phyloP scores from a whole-genome alignment of 2,888 invertebrate species.

The Cremastobaeus sp. region DNA sequence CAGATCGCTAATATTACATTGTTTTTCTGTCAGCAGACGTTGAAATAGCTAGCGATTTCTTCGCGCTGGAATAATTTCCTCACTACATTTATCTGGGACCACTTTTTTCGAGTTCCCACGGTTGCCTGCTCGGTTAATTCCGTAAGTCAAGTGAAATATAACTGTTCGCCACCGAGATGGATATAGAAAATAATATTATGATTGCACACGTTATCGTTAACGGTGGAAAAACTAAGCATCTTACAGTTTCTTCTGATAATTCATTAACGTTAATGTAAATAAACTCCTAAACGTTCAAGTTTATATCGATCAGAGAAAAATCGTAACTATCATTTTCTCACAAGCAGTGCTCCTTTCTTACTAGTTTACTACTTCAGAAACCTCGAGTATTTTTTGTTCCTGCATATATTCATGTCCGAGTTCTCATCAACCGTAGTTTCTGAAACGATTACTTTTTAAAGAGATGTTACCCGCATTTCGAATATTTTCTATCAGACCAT shows the following conservation, averaged over 20 bases:
- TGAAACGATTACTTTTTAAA: too few species aligned
- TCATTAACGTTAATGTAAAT: conserved; percentile 43
- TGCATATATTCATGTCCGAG: too few species aligned
- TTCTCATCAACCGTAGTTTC: too few species aligned
- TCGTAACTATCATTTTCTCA: too few species aligned
- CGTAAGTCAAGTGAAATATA: conserved; percentile 54
- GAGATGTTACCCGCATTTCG: too few species aligned
- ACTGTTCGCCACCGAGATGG: conserved; percentile 47
- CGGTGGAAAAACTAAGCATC: conserved; percentile 46
- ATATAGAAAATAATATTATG: conserved; percentile 52
- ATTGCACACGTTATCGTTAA: conserved; percentile 25
- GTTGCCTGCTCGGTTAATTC: conserved; percentile 55
- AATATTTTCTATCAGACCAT: too few species aligned
- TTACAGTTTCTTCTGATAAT: conserved; percentile 39
- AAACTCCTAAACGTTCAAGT: too few species aligned
- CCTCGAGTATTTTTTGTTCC: too few species aligned
- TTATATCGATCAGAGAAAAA: too few species aligned
- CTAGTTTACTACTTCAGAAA: too few species aligned
- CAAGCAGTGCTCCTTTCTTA: too few species aligned
- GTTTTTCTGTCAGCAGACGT: conserved; percentile 43
- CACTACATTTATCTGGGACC: conserved; percentile 48
- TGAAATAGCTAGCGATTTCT: conserved; percentile 35
- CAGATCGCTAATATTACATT: conserved; percentile 45
- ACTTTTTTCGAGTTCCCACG: conserved; percentile 61
- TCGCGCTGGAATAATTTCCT: conserved; percentile 51